Conservation (phyloP, 2,797 vertebrate genomes). For the Oreortyx pictus region DNA sequence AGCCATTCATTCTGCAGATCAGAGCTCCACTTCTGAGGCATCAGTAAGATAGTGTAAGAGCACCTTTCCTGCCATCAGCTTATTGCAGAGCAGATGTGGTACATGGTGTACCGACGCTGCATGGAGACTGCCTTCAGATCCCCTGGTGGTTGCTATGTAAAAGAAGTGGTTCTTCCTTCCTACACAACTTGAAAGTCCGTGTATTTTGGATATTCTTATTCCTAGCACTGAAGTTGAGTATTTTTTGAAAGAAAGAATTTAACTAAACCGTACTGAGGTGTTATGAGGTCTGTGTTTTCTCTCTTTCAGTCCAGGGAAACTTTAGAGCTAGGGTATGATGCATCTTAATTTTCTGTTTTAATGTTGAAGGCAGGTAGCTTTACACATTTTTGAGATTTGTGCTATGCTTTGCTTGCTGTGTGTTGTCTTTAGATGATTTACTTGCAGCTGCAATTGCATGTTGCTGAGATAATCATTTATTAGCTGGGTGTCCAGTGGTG, state of each 20-base stretch:
- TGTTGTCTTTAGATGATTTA: not conserved
- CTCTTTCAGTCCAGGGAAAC: not conserved
- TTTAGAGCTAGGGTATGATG: not conserved
- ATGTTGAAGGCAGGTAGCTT: not conserved
- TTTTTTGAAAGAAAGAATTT: not conserved
- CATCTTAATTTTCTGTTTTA: not conserved
- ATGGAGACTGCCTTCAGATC: constrained; percentile 7
- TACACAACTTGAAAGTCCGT: not conserved
- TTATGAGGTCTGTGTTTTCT: not conserved
- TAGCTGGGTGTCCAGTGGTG: not conserved
- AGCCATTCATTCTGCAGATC: not conserved
- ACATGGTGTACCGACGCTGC: not conserved
- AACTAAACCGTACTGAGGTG: not conserved
- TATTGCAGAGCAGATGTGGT: not conserved
- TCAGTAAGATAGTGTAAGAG: not conserved
- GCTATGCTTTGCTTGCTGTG: not conserved
- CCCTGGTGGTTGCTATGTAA: not conserved
- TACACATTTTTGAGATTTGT: not conserved
- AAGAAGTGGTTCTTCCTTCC: constrained; percentile 28
- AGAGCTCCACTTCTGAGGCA: not conserved
- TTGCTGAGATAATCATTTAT: not conserved
- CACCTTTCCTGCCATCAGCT: not conserved
- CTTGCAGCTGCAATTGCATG: constrained; percentile 11
- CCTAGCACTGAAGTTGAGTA: not conserved
- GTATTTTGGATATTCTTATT: not conserved